phyloP scores from a whole-genome alignment of 1,140 invertebrate genomes.

The Parapsyche elsis region DNA sequence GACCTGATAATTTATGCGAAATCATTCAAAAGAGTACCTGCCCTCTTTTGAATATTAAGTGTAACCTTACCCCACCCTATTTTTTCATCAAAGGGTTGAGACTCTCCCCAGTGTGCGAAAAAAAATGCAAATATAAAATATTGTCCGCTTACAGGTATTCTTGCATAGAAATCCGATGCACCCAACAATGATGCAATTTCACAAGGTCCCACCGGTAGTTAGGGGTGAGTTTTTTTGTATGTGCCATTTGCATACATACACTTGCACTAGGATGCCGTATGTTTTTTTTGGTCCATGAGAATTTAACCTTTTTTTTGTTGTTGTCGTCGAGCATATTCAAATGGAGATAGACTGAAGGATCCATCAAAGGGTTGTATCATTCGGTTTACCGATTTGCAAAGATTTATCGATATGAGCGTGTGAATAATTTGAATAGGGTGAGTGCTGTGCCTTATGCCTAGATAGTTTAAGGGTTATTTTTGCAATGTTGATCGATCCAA shows the following conservation, averaged over 20 bases:
- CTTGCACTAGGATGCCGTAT: slow-evolving; percentile 44
- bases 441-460: slow-evolving; percentile 2
- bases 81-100: slow-evolving; percentile 57
- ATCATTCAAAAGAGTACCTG: slow-evolving; percentile 69
- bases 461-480: slow-evolving; percentile 32
- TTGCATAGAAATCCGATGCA: slow-evolving; percentile 57
- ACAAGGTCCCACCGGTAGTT: neutral
- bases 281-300: slow-evolving; percentile 52
- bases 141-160: slow-evolving; percentile 64
- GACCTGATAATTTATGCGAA: slow-evolving; percentile 71
- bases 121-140: slow-evolving; percentile 55
- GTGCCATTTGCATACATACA: slow-evolving; percentile 55
- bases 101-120: neutral
- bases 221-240: slow-evolving; percentile 38
- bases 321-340: slow-evolving; percentile 49
- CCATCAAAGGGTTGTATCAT: slow-evolving; percentile 53
- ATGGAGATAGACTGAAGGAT: slow-evolving; percentile 55
- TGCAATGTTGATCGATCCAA: slow-evolving; percentile 32
- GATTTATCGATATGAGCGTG: slow-evolving; percentile 54
- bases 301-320: slow-evolving; percentile 53
- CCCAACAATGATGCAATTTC: slow-evolving; percentile 52
- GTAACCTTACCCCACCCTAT: slow-evolving; percentile 67
- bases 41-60: slow-evolving; percentile 69
- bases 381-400: slow-evolving; percentile 53
- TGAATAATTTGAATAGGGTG: slow-evolving; percentile 55